phyloP scores from a whole-genome alignment of 2,888 invertebrate genomes.

The Crioceris asparagi region DNA sequence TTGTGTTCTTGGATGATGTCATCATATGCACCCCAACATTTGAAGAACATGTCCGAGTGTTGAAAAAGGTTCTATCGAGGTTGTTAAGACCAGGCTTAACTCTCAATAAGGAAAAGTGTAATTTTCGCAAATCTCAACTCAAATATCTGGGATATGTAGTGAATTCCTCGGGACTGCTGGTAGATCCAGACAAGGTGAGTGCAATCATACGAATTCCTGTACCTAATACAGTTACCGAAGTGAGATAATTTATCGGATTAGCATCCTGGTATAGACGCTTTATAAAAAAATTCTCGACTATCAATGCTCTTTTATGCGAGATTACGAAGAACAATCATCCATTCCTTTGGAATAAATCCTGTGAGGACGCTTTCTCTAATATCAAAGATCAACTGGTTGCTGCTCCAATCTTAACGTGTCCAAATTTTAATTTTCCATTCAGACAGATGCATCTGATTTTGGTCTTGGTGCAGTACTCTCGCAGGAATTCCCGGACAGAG shows the following conservation, averaged over 20 bases:
- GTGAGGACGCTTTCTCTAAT: conserved; percentile 8
- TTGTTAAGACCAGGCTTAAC: conserved; percentile 18
- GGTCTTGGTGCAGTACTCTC: neutral
- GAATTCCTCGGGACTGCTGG: conserved; percentile 9
- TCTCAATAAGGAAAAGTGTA: conserved; percentile 14
- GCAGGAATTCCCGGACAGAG: conserved; percentile 7
- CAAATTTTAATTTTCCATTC: conserved; percentile 12
- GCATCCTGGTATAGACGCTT: conserved; percentile 18
- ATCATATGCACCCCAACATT: conserved; percentile 13
- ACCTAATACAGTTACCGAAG: conserved; percentile 14
- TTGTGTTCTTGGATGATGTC: conserved; percentile 7
- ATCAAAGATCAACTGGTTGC: conserved; percentile 8
- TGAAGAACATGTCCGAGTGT: conserved; percentile 16
- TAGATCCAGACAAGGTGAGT: conserved; percentile 16
- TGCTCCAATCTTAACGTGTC: conserved; percentile 13
- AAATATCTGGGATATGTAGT: conserved; percentile 19
- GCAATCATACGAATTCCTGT: conserved; percentile 12
- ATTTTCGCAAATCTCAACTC: conserved; percentile 13
- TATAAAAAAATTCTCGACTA: conserved; percentile 11
- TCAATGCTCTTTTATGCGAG: conserved; percentile 7
- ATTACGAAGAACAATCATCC: conserved; percentile 10
- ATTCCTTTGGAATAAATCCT: conserved; percentile 12
- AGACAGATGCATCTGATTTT: conserved; percentile 2
- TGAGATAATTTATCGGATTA: conserved; percentile 14
- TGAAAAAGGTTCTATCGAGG: conserved; percentile 18